These are phyloP conservation scores for Acyrthosiphon pisum DNA, from an alignment of 1,140 invertebrate genomes.

Conservation along the genomic window DNA sequence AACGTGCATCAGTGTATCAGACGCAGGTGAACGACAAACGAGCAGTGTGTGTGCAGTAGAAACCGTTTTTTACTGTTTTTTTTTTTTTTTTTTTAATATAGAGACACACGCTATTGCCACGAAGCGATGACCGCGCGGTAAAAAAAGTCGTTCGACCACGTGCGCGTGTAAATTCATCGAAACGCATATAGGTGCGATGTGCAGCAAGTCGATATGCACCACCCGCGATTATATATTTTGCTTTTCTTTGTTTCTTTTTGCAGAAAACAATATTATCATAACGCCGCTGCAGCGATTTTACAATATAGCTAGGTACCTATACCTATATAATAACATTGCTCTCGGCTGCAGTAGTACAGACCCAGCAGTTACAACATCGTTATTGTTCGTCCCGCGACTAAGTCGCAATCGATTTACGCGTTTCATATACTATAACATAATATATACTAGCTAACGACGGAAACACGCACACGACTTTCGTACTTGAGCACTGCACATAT, in stretches of 20 bases:
- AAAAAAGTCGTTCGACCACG: background rate
- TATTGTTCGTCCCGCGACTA: background rate
- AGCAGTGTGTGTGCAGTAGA: background rate
- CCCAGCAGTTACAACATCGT: background rate
- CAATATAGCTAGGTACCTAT: no score
- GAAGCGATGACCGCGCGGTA: background rate
- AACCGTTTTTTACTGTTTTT: conserved; percentile 7
- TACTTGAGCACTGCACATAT: no score
- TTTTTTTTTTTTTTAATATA: background rate
- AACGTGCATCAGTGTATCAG: background rate
- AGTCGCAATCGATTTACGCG: background rate
- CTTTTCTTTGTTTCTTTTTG: background rate
- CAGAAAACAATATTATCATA: background rate
- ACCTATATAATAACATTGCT: no score
- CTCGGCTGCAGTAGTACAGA: no score
- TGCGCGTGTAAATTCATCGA: background rate
- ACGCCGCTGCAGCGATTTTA: background rate
- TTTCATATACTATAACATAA: background rate
- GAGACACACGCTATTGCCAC: background rate
- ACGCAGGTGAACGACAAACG: conserved; percentile 11
- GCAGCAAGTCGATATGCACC: background rate
- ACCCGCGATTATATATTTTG: background rate
- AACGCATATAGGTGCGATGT: background rate
- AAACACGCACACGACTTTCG: conserved; percentile 24
- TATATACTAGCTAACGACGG: background rate